Evolutionary conservation across 2,888 invertebrate species (phyloP), one percentile per base, ranked within the genome.

Genomic region (Latrodectus hesperus): DNA sequence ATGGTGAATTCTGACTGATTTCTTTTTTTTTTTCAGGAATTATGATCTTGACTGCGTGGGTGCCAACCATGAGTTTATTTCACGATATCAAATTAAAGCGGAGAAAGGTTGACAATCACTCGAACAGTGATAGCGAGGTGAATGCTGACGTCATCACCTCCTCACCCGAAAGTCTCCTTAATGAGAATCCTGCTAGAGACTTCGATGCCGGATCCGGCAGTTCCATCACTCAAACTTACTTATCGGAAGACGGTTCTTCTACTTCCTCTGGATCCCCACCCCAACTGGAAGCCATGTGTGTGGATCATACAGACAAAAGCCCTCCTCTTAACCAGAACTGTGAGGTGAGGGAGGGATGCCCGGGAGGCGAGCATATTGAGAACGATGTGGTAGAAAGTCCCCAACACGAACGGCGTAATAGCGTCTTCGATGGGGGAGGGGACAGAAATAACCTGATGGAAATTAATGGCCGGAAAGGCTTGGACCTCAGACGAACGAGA

Each of bases 61-160:
- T 85, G 73, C 77, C 65, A 78, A 89, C 81, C 72, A 89, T 89
- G 89, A 88, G 88, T 84, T 83, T 89, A 73, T 89, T 89, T 73
- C 89, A 89, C 81, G 88, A 89, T 67, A 84, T 88, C 55, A 89
- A 89, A 68, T 67, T 89, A 53, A 89, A 89, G 71, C 81, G 89
- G 10, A 76, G 88, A 26, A 89, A 88, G 78, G 79, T 89, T 16
- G 89, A 89, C 73, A 84, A 71, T 49, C 83, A 83, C 64, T 83
- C 79, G 76, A 84, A 84, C 74, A 89, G 89, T 77, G 89, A 89
- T 68, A 76, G 89, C n/a, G 89, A 89, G 67, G 79, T 70, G 11
- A 71, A 74, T 51, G 79, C 74, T 4, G 89, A 89, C 73, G 51
- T 87, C 26, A 89, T 80, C 80, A 84, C 80, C 16, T 89, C 89